Percentiles rank a stretch among this genome's conserved stretches.
These are phyloP conservation scores for Heterodera filipjevi DNA, from an alignment of 2,888 invertebrate genomes.

Conservation along the genomic window DNA sequence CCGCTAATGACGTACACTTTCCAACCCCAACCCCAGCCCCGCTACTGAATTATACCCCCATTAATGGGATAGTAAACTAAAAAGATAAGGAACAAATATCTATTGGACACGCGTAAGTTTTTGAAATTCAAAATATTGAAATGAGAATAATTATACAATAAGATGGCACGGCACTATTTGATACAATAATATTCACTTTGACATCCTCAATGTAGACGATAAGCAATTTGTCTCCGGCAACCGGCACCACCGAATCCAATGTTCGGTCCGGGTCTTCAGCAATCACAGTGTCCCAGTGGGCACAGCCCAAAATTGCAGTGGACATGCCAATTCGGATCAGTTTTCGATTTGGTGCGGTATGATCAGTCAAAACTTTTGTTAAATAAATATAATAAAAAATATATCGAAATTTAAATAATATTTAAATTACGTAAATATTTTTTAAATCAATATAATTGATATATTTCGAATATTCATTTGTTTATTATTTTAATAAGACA, in stretches of 20 bases:
- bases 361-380: conserved; percentile 89
- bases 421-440: too few species aligned
- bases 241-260: conserved; percentile 84
- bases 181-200: conserved; percentile 73
- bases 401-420: too few species aligned
- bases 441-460: background rate
- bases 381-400: conserved; percentile 69
- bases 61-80: too few species aligned
- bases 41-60: too few species aligned
- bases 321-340: conserved; percentile 76
- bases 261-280: conserved; percentile 84
- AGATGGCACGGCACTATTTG: too few species aligned
- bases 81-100: too few species aligned
- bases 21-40: too few species aligned
- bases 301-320: conserved; percentile 30
- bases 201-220: conserved; percentile 90
- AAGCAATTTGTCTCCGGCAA: conserved; percentile 82
- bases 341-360: conserved; percentile 87
- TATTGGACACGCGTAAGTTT: too few species aligned
- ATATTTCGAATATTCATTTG: background rate
- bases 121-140: too few species aligned
- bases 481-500: background rate
- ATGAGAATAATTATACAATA: too few species aligned
- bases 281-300: conserved; percentile 79
- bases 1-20: too few species aligned